Percentiles rank a stretch among this genome's conserved stretches.
These are phyloP conservation scores for Charanyca ferruginea DNA, from an alignment of 2,888 invertebrate genomes.

Conservation along the genomic window DNA sequence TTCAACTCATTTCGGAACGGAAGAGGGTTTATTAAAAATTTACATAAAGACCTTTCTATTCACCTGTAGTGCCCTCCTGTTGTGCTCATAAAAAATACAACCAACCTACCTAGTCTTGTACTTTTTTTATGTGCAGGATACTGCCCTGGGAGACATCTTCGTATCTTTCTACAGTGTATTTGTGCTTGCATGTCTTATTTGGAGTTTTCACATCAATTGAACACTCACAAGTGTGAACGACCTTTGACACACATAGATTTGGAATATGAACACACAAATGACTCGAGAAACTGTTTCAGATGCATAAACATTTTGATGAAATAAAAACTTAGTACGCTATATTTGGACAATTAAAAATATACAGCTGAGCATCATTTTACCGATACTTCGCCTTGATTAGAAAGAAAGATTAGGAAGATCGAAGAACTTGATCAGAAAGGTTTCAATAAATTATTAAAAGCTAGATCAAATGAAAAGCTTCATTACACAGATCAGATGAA, in stretches of 20 bases:
- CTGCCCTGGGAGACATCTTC: background rate
- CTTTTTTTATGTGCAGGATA: constrained; percentile 5
- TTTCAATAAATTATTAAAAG: constrained; percentile 1
- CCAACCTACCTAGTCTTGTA: constrained; percentile 47
- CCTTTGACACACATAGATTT: too few relatives aligned
- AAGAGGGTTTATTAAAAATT: constrained; percentile 70
- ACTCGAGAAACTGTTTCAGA: too few relatives aligned
- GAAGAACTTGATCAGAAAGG: too few relatives aligned
- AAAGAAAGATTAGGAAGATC: too few relatives aligned
- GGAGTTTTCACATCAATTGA: too few relatives aligned
- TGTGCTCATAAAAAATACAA: constrained; percentile 69
- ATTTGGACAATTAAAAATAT: too few relatives aligned
- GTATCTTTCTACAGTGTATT: background rate
- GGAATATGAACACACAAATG: too few relatives aligned
- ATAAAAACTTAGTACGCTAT: too few relatives aligned
- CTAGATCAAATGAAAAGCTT: background rate
- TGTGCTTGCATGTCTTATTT: background rate
- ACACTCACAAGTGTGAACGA: too few relatives aligned
- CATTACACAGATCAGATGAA: background rate
- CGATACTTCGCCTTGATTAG: too few relatives aligned
- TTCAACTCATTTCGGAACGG: constrained; percentile 69
- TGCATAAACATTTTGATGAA: too few relatives aligned
- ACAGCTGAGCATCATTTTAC: too few relatives aligned
- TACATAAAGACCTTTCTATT: constrained; percentile 68
- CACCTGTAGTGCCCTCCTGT: constrained; percentile 58